These are phyloP conservation scores for Hiodon tergisus DNA, from an alignment of 2,113 vertebrate species.

Conservation along the genomic window DNA sequence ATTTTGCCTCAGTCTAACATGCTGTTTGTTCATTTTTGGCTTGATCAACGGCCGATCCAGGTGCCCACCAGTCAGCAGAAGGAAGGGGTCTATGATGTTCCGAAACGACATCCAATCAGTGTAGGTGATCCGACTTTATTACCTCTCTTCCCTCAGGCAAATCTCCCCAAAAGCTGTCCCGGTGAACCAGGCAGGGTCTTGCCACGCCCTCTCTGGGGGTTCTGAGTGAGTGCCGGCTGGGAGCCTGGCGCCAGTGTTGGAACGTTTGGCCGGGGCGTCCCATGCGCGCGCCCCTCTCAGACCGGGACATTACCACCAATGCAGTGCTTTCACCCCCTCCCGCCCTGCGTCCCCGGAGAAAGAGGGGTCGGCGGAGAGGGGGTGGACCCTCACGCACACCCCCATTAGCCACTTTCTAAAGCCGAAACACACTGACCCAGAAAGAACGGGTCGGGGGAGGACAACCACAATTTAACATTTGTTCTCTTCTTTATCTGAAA, in stretches of 20 bases:
- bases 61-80: conserved; percentile 98
- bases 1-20: conserved; percentile 40
- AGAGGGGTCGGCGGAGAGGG: not conserved
- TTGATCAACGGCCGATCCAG: conserved; percentile 57
- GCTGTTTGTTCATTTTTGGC: conserved; percentile 34
- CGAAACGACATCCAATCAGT: conserved; percentile 98
- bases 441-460: too few relatives aligned
- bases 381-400: not conserved
- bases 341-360: not conserved
- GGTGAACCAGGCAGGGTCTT: conserved; percentile 25
- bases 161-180: conserved; percentile 47
- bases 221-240: too few relatives aligned
- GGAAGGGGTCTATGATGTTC: conserved; percentile 99
- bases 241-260: too few relatives aligned
- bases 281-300: not conserved
- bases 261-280: not conserved
- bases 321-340: not conserved
- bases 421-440: too few relatives aligned
- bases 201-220: not conserved
- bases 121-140: conserved; percentile 70
- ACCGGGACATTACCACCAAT: not conserved
- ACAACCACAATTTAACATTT: too few relatives aligned
- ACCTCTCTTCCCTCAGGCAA: conserved; percentile 47
- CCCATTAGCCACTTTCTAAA: not conserved
- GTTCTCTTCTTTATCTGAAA: too few relatives aligned